phyloP scores from a whole-genome alignment of 2,888 invertebrate species.

The Parascotia fuliginaria region DNA sequence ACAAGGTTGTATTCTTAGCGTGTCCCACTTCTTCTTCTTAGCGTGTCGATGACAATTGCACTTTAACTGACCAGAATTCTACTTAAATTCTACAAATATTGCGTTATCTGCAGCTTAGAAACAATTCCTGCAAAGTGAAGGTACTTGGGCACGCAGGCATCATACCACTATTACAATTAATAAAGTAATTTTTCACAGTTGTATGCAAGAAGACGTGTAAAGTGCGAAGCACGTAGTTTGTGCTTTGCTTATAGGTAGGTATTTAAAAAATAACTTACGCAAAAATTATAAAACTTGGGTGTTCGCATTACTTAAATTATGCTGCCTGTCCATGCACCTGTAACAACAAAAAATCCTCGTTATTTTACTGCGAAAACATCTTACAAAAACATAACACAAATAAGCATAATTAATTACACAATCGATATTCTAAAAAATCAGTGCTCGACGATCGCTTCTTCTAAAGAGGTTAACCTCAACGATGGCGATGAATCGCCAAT shows the following conservation, averaged over 20 bases:
- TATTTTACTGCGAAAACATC: not conserved
- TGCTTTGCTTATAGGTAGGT: not conserved
- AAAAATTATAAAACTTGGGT: conserved; percentile 64
- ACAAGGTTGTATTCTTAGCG: too few species aligned
- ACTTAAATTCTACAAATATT: too few species aligned
- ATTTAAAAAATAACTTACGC: conserved; percentile 65
- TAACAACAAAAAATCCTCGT: conserved; percentile 52
- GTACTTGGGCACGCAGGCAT: too few species aligned
- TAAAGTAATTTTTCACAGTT: too few species aligned
- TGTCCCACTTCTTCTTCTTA: too few species aligned
- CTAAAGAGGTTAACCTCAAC: conserved; percentile 31
- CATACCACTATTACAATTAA: too few species aligned
- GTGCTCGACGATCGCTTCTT: conserved; percentile 55
- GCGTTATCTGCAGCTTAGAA: too few species aligned
- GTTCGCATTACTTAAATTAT: conserved; percentile 78
- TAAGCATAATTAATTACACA: not conserved
- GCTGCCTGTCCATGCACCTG: conserved; percentile 68
- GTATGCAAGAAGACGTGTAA: too few species aligned
- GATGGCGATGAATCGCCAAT: conserved; percentile 51
- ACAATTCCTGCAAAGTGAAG: too few species aligned
- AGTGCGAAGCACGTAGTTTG: too few species aligned
- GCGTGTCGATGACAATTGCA: too few species aligned
- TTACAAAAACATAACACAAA: not conserved
- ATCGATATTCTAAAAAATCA: conserved; percentile 39
- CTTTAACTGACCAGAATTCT: too few species aligned